Evolutionary conservation across 2,113 vertebrate species (phyloP), one percentile per base, ranked within the genome.

Genomic region (Hydrolagus affinis): DNA sequence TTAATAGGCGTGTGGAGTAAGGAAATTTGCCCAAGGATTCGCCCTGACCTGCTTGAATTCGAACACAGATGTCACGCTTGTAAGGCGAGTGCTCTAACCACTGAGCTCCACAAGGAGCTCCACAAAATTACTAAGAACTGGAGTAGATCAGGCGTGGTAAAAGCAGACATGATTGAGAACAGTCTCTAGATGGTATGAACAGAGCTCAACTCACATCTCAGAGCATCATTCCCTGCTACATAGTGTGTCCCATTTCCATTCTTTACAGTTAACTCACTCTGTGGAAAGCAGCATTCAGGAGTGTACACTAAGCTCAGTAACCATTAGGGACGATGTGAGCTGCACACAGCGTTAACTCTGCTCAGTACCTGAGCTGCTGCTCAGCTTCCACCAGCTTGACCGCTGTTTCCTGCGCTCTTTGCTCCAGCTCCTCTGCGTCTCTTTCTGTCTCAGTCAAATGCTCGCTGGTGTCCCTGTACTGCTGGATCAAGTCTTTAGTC

Each of bases 391-490:
- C 90, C 19, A 96, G 89, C 86, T 92, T 91, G 80, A 88, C 8
- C 72, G 94, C 92, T n/a, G 88, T 91, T 85, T 95, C 92, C 88
- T 89, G 92, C 86, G 92, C 93, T 88, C 92, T 91, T 72, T 57
- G 86, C 88, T 96, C 94, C 76, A 95, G 89, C 85, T 95, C 94
- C 85, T 94, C 88, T 23, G 94, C 92, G 57, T 96, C 94, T 10
- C 89, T 87, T 69, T 95, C 91, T 0, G 91, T 89, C 76, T 78
- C 86, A 86, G 90, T 87, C 87, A 94, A 88, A 17, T 70, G 89
- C 74, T 87, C 89, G 60, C 93, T 92, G 76, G 93, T 89, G 85
- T 86, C 87, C 19, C 62, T 87, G 86, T 93, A 93, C 74, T 90
- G 93, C 30, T 94, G 91, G 72, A 92, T 11, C 1, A 88, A 87